Base-by-base conservation (phyloP, 2,888 invertebrate species). In the Atethmia centrago region DNA sequence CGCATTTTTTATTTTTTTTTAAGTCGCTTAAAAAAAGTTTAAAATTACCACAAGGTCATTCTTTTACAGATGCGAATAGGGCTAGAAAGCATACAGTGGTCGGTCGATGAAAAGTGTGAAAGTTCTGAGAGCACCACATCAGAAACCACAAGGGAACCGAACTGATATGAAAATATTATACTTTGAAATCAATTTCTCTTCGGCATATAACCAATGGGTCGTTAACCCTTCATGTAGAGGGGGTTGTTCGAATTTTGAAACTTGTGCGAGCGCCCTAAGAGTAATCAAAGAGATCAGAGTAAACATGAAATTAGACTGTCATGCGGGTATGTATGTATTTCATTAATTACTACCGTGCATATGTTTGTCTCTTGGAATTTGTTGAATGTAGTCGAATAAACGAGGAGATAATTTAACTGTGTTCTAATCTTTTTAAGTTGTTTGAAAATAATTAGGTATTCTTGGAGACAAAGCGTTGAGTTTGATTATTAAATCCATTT, bases 311-410 rank as follows among this genome's bases (percentile, higher is more conserved):
- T 91, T 89, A 89, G 80, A 42, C 88, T 90, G 89, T 85, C 89
- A 95, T 95, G 94, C 94, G 95, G 95, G 94, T 83, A 64, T 87
- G 85, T 91, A 85, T 87, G 88, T 88, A 84, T 85, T 86, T 89
- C 85, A 90, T 89, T 91, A 91, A 90, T 89, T 90, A 87, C 84
- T 85, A 88, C 84, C 86, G 73, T 88, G 80, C 76, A 82, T 84
- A 71, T 74, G 70, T 79, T 73, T 63, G 63, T 74, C 58, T 59
- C 65, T 71, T 36, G 36, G 61, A 64, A 65, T 75, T 73, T 81
- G 62, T 69, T 76, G 65, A 42, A 66, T 73, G 31, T 49, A 58
- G 25, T n/a, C 16, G 42, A 73, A 47, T 36, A 31, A 71, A 79
- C 36, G 19, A 40, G 51, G 19, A 49, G 25, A 62, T 51, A 62